phyloP scores from a whole-genome alignment of 1,140 invertebrate species.

The Helicoverpa armigera region DNA sequence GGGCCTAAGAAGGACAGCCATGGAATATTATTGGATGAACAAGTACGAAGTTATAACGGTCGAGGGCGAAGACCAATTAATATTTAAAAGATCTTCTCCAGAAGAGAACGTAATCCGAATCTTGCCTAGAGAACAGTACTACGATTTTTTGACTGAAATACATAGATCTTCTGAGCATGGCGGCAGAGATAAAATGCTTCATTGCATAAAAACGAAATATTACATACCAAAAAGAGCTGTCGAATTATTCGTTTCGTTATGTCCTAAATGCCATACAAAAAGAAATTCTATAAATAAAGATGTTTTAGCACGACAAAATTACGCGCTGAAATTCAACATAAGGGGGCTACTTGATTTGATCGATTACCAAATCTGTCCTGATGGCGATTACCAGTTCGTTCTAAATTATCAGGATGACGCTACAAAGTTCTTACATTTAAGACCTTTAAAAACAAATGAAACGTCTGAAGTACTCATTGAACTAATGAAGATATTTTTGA shows the following conservation, averaged over 20 bases:
- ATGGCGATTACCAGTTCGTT: not conserved
- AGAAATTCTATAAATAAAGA: too few relatives aligned
- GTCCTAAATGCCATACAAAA: too few relatives aligned
- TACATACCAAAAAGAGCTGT: not conserved
- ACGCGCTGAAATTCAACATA: too few relatives aligned
- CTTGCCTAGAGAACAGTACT: not conserved
- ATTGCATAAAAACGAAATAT: not conserved
- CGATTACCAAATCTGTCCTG: not conserved
- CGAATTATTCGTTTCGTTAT: too few relatives aligned
- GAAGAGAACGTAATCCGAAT: too few relatives aligned
- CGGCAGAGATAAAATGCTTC: not conserved
- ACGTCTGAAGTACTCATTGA: too few relatives aligned
- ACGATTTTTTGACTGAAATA: not conserved
- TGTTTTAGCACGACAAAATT: too few relatives aligned
- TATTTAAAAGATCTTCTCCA: not conserved
- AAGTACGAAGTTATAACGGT: not conserved
- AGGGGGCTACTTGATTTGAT: not conserved
- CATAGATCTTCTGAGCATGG: not conserved
- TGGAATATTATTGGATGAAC: constrained; percentile 10
- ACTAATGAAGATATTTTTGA: too few relatives aligned
- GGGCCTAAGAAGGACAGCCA: not conserved
- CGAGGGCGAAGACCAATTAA: not conserved
- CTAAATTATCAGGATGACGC: not conserved
- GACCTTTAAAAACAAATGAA: too few relatives aligned
- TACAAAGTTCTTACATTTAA: not conserved